Evolutionary conservation across 2,113 vertebrate genomes (phyloP).

Genomic region (Hystrix cristata): DNA sequence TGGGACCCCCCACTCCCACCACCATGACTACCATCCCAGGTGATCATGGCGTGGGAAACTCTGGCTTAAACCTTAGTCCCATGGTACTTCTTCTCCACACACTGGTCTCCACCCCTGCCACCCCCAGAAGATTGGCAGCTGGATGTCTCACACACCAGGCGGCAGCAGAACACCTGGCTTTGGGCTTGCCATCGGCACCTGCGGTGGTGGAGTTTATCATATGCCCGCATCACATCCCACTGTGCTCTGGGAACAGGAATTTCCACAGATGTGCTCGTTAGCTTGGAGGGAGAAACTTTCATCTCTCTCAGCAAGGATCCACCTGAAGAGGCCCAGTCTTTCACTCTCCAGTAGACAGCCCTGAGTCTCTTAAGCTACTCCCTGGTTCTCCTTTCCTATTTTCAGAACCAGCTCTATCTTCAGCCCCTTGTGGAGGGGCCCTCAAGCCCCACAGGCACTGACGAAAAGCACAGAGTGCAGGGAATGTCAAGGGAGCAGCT

Average conservation of each 20-base stretch:
- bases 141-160: background rate
- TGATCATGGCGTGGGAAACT: background rate
- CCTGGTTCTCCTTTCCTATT: background rate
- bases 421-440: background rate
- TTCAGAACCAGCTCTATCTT: background rate
- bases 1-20: background rate
- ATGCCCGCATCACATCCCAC: background rate
- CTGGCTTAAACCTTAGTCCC: background rate
- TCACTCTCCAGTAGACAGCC: background rate
- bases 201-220: slow-evolving; percentile 13
- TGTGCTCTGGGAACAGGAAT: background rate
- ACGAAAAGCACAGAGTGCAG: background rate
- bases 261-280: slow-evolving; percentile 28
- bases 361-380: background rate
- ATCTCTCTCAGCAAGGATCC: background rate
- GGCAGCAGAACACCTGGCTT: slow-evolving; percentile 12
- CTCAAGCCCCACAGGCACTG: background rate
- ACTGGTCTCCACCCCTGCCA: background rate
- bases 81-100: background rate
- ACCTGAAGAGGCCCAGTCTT: background rate
- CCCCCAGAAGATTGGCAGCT: slow-evolving; percentile 15
- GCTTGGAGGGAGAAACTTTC: background rate
- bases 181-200: background rate
- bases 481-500: background rate
- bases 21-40: background rate